phyloP scores from a whole-genome alignment of 2,797 vertebrate genomes.

The Falco columbarius region DNA sequence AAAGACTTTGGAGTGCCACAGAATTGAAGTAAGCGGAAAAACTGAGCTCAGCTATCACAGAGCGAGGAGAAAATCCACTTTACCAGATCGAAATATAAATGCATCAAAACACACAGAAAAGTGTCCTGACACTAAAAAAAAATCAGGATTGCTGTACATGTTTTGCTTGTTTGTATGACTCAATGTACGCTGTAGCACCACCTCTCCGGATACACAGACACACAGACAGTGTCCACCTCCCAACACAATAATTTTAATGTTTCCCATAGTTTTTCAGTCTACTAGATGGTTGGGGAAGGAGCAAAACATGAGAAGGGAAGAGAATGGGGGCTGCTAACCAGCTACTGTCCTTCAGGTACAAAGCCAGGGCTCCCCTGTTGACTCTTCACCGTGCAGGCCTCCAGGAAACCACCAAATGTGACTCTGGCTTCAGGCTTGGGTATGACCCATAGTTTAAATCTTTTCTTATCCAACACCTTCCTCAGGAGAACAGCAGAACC shows the following conservation, averaged over 20 bases:
- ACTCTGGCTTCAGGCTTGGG: background rate
- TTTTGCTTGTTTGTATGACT: background rate
- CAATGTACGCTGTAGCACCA: accelerated
- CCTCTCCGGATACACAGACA: background rate
- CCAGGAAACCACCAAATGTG: background rate
- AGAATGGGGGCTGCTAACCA: background rate
- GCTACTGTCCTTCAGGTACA: background rate
- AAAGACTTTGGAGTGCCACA: background rate
- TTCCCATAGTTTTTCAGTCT: background rate
- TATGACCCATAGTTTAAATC: background rate
- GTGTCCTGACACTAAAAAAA: background rate
- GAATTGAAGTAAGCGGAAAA: constrained; percentile 18
- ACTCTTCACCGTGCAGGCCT: background rate
- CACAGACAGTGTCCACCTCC: background rate
- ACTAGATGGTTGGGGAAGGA: background rate
- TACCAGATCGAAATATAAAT: background rate
- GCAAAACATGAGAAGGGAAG: background rate
- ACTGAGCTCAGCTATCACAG: background rate
- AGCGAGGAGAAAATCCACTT: background rate
- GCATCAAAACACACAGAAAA: background rate
- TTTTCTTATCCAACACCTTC: background rate
- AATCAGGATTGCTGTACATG: background rate
- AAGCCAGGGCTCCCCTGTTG: background rate
- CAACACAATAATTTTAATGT: background rate
- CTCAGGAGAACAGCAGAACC: background rate